These are phyloP conservation scores for Brachyhypopomus gauderio DNA, from an alignment of 2,113 vertebrate species.

Conservation along the genomic window DNA sequence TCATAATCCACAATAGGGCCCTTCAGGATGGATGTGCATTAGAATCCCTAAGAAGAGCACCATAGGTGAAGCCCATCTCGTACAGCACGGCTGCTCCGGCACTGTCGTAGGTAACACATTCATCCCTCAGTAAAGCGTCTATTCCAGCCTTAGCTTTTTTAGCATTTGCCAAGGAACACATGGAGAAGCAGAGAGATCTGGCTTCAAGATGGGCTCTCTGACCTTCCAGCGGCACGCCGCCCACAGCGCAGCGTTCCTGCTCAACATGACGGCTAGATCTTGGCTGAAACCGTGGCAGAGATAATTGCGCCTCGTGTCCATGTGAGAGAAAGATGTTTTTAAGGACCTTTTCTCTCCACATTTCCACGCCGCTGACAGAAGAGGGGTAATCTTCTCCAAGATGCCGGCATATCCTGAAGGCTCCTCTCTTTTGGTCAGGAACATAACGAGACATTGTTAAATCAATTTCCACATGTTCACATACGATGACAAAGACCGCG, in stretches of 20 bases:
- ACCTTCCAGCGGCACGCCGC: conserved; percentile 76
- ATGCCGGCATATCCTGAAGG: conserved; percentile 71
- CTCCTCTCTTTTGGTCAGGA: conserved; percentile 65
- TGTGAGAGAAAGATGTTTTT: conserved; percentile 74
- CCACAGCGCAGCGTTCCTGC: conserved; percentile 71
- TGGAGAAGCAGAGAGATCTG: conserved; percentile 72
- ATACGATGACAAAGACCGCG: conserved; percentile 60
- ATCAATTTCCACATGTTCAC: conserved; percentile 69
- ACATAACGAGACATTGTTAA: conserved; percentile 76
- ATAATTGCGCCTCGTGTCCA: conserved; percentile 77
- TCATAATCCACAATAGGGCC: neutral
- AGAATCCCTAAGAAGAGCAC: neutral
- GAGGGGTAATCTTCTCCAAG: conserved; percentile 70
- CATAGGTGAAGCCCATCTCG: conserved; percentile 21
- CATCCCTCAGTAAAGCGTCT: conserved; percentile 67
- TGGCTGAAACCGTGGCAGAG: conserved; percentile 69
- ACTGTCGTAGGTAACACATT: conserved; percentile 52
- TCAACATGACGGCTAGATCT: conserved; percentile 73
- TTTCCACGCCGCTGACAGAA: conserved; percentile 71
- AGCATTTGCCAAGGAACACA: conserved; percentile 65
- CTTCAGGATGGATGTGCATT: neutral
- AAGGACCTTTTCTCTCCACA: conserved; percentile 76
- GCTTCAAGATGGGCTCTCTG: conserved; percentile 76
- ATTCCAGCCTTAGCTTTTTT: conserved; percentile 63
- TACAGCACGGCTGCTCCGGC: conserved; percentile 25